Base-by-base conservation (phyloP, 2,797 vertebrate species). In the Pelodytes ibericus region DNA sequence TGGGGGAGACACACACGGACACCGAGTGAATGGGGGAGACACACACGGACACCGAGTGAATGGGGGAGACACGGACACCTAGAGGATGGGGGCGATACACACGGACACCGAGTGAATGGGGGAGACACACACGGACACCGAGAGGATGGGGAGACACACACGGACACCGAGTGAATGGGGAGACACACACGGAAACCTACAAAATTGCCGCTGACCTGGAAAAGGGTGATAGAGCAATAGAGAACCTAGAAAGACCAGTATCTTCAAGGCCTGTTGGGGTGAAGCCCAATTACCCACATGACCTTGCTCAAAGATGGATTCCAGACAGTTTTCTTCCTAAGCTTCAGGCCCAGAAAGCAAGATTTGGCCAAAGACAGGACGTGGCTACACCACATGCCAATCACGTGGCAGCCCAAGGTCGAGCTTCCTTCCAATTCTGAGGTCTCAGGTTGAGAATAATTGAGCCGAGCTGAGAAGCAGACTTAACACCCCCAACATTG, bases 281-380 rank as follows among this genome's bases (percentile, higher is more conserved):
- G 6, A 15, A n/a, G 59, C 68, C 49, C 13, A 66, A 58, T 11
- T 18, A 31, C 8, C n/a, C 64, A 9, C 41, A 16, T 31, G 2
- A 16, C 4, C 44, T 36, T 20, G 16, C 26, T 15, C 60, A 58
- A 53, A 47, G 36, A 59, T 77, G 62, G 62, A 27, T 39, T 24
- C 70, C 53, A 22, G 62, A 72, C 31, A 29, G 62, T 18, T 62
- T 63, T 18, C 44, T 56, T 18, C 66, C 53, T 56, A 66, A 75
- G 20, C 74, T 72, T 5, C 60, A 71, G n/a, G 10, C 41, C n/a
- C 70, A 58, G n/a, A 76, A 72, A 64, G 58, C 25, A 31, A 33
- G 39, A 49, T 56, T 41, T 25, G 62, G 58, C 5, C 56, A 72
- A 29, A 66, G 16, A 2, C 31, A 53, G 20, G 56, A 61, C n/a